Conservation (phyloP, 2,797 vertebrate species). For the Microctenopoma stevenorrisi region DNA sequence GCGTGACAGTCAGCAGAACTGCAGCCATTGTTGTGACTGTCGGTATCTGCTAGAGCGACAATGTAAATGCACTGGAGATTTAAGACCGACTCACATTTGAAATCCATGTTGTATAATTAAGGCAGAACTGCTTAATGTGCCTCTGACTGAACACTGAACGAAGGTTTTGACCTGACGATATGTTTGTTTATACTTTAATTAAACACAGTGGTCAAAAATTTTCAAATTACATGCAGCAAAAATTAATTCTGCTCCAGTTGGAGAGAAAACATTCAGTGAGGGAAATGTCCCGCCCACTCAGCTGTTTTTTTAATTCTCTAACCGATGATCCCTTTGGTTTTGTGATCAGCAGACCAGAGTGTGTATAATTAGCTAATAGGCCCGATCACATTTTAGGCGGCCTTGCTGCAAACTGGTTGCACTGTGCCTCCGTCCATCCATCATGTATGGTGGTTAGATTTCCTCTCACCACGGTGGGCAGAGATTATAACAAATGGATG, state of each 20-base stretch:
- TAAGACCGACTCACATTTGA: constrained; percentile 10
- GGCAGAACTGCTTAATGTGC: not conserved
- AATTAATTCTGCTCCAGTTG: constrained; percentile 58
- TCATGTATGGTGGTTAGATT: constrained; percentile 73
- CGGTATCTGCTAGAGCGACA: constrained; percentile 19
- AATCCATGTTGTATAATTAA: not conserved
- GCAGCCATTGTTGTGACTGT: constrained; percentile 39
- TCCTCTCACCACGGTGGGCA: constrained; percentile 66
- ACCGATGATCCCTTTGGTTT: constrained; percentile 40
- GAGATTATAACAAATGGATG: constrained; percentile 86
- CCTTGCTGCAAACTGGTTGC: constrained; percentile 71
- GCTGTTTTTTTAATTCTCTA: constrained; percentile 16
- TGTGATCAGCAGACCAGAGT: constrained; percentile 50
- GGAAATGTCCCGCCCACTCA: constrained; percentile 44
- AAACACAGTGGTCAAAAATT: constrained; percentile 21
- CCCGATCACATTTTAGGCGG: constrained; percentile 40
- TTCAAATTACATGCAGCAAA: constrained; percentile 51
- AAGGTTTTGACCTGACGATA: not conserved
- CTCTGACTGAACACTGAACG: not conserved
- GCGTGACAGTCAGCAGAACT: constrained; percentile 38
- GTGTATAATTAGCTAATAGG: constrained; percentile 57
- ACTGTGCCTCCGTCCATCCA: constrained; percentile 66
- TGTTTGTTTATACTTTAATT: constrained; percentile 10
- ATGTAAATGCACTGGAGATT: constrained; percentile 2
- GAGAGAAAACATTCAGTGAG: constrained; percentile 41